phyloP scores from a whole-genome alignment of 2,888 invertebrate species.

The Lissocephala sabroskyi region DNA sequence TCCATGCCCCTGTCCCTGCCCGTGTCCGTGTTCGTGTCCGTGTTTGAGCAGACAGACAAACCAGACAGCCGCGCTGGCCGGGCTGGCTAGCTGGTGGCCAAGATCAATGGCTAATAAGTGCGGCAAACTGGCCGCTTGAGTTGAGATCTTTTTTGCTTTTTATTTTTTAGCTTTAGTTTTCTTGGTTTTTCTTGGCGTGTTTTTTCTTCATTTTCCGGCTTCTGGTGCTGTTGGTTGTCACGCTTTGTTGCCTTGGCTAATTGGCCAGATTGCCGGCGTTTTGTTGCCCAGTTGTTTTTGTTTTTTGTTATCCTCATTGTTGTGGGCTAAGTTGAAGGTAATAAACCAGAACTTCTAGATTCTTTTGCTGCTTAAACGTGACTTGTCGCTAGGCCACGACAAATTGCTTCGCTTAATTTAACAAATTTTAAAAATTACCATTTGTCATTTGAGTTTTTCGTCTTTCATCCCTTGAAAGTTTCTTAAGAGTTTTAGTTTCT shows the following conservation, averaged over 20 bases:
- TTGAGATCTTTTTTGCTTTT: background rate
- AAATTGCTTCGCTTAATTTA: too few species aligned
- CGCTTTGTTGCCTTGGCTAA: slow-evolving; percentile 36
- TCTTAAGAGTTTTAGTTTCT: too few species aligned
- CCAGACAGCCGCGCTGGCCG: slow-evolving; percentile 2
- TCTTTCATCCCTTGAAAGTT: too few species aligned
- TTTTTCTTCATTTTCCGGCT: background rate
- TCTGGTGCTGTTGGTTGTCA: slow-evolving; percentile 17
- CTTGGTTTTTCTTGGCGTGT: background rate
- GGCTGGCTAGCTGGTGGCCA: slow-evolving; percentile 44
- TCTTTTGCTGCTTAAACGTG: too few species aligned
- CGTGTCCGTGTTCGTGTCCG: too few species aligned
- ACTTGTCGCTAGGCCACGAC: too few species aligned
- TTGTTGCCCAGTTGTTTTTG: slow-evolving; percentile 3
- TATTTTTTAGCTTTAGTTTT: slow-evolving; percentile 3
- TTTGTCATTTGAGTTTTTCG: too few species aligned
- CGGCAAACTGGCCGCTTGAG: slow-evolving; percentile 14
- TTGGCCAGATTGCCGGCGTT: slow-evolving; percentile 25
- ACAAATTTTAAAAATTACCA: too few species aligned
- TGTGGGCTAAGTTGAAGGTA: slow-evolving; percentile 23
- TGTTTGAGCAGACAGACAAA: too few species aligned
- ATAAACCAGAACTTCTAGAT: too few species aligned
- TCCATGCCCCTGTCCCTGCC: too few species aligned
- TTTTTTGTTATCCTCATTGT: background rate
- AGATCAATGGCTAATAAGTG: slow-evolving; percentile 52